phyloP scores from a whole-genome alignment of 2,113 vertebrate species.

The Tenebrosternarchus preto region DNA sequence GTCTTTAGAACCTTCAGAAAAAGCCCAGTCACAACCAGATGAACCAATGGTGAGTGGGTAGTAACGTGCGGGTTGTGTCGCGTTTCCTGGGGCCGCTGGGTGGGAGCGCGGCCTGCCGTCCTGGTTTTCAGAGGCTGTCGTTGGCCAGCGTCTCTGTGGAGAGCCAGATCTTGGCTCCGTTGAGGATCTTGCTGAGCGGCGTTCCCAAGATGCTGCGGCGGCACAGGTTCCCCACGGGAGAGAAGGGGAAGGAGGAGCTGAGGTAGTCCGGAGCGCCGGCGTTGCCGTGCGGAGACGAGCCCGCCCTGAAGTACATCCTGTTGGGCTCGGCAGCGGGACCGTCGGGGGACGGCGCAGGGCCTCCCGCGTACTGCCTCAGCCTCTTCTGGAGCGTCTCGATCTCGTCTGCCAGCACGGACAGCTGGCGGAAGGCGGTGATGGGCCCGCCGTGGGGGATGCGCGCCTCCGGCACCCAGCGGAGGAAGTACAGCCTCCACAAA shows the following conservation, averaged over 20 bases:
- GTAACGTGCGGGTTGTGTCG: too few relatives aligned
- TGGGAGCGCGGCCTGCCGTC: not conserved
- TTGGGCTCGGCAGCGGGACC: conserved; percentile 66
- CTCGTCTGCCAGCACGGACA: conserved; percentile 87
- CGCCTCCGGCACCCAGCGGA: conserved; percentile 94
- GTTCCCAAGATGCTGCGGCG: conserved; percentile 87
- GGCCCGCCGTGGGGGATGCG: conserved; percentile 85
- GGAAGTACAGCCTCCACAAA: conserved; percentile 95
- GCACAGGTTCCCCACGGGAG: conserved; percentile 90
- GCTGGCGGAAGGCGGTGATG: conserved; percentile 82
- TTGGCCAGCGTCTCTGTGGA: conserved; percentile 94
- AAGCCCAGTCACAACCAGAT: not conserved
- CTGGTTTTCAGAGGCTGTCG: conserved; percentile 74
- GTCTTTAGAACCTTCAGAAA: not conserved
- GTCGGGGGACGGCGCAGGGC: conserved; percentile 60
- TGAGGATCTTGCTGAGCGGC: conserved; percentile 93
- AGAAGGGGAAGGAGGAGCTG: conserved; percentile 93
- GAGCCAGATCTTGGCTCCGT: conserved; percentile 93
- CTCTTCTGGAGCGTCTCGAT: conserved; percentile 82
- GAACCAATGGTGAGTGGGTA: conserved; percentile 53
- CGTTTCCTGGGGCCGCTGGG: too few relatives aligned
- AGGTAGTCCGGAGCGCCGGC: conserved; percentile 79
- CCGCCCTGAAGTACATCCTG: conserved; percentile 86
- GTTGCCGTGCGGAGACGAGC: conserved; percentile 56
- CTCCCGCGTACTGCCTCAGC: conserved; percentile 77